Evolutionary conservation across 2,888 invertebrate genomes (phyloP).

Genomic region (Troglohyphantes excavatus): DNA sequence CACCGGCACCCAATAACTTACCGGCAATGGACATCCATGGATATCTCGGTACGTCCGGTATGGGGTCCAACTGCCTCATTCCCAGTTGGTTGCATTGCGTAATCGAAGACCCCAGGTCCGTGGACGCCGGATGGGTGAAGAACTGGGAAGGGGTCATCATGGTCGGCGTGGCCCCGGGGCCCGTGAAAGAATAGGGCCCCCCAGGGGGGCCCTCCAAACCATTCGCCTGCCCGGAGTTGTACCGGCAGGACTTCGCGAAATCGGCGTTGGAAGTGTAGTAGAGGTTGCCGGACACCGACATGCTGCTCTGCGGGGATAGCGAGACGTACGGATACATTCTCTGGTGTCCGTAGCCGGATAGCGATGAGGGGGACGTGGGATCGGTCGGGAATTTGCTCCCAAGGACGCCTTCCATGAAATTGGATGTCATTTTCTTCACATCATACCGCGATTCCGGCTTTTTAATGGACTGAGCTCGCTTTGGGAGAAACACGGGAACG

Average conservation of each 20-base stretch:
- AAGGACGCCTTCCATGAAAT: slow-evolving; percentile 99
- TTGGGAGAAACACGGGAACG: slow-evolving; percentile 73
- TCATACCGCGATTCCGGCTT: slow-evolving; percentile 79
- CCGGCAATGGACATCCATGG: slow-evolving; percentile 99
- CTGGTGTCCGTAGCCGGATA: slow-evolving; percentile 82
- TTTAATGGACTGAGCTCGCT: slow-evolving; percentile 79
- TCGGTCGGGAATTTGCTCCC: slow-evolving; percentile 91
- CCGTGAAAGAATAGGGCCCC: slow-evolving; percentile 80
- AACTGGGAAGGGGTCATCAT: slow-evolving; percentile 92
- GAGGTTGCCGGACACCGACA: slow-evolving; percentile 85
- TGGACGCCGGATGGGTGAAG: slow-evolving; percentile 87
- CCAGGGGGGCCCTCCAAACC: slow-evolving; percentile 82
- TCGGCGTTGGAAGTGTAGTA: slow-evolving; percentile 85
- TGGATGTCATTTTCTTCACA: slow-evolving; percentile 92
- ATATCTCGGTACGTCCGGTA: slow-evolving; percentile 92
- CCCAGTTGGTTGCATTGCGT: slow-evolving; percentile 89
- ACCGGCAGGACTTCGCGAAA: slow-evolving; percentile 91
- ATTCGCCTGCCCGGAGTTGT: slow-evolving; percentile 83
- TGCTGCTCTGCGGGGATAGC: slow-evolving; percentile 88
- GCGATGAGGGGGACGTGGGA: slow-evolving; percentile 85
- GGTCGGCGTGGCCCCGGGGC: slow-evolving; percentile 81
- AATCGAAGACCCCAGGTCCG: slow-evolving; percentile 86
- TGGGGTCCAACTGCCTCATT: slow-evolving; percentile 84
- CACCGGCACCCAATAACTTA: slow-evolving; percentile 84
- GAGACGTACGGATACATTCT: slow-evolving; percentile 97